A percentile compares a stretch with the other conserved stretches of the same genome.
These are phyloP conservation scores for Mormyrus proboscirostris DNA, from an alignment of 2,797 vertebrate genomes.

Conservation along the genomic window DNA sequence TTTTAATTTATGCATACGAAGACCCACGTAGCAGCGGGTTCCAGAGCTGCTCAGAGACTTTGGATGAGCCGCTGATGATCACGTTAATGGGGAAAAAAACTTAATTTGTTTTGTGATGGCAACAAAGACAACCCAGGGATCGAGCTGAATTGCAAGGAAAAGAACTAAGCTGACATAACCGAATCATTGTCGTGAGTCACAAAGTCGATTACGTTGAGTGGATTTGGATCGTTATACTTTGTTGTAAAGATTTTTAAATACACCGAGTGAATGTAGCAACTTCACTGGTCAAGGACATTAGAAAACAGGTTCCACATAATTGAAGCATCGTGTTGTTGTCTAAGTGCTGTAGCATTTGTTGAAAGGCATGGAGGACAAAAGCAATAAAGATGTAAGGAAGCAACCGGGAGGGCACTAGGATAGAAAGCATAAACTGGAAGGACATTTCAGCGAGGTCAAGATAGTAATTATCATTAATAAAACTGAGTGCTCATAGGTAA, in stretches of 20 bases:
- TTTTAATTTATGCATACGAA: slow-evolving; percentile 11
- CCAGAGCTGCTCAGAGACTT: neutral
- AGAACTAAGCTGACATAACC: neutral
- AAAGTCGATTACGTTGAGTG: slow-evolving; percentile 10
- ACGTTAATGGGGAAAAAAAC: slow-evolving; percentile 6
- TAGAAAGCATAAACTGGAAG: neutral
- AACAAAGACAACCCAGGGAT: slow-evolving; percentile 1
- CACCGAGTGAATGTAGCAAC: neutral
- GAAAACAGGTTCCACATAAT: neutral
- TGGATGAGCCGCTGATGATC: neutral
- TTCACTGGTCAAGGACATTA: slow-evolving; percentile 1
- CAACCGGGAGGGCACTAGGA: neutral
- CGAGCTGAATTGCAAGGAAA: neutral
- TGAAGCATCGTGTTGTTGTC: neutral
- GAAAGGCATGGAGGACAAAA: neutral
- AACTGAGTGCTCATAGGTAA: neutral
- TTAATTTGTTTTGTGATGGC: neutral
- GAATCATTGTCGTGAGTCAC: neutral
- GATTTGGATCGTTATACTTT: neutral
- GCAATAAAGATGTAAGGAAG: neutral
- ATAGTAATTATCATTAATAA: neutral
- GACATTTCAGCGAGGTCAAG: neutral
- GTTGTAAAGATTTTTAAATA: neutral
- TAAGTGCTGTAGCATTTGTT: neutral
- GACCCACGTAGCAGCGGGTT: neutral